Evolutionary conservation across 2,888 invertebrate genomes (phyloP).

Genomic region (Ganaspis brasiliensis): DNA sequence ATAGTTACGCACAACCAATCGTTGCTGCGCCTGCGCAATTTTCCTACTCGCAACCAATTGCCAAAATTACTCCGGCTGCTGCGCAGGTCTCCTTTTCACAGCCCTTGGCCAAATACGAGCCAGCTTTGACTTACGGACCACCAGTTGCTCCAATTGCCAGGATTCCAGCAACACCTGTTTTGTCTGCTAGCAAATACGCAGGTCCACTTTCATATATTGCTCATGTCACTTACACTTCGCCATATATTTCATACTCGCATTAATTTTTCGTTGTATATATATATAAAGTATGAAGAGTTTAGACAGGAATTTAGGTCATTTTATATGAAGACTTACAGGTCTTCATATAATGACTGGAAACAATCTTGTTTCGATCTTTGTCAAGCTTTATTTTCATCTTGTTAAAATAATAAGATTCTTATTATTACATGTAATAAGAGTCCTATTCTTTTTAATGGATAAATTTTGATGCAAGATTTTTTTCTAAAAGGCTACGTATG

Average conservation of each 20-base stretch:
- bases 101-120: constrained; percentile 16
- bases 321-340: too few species aligned
- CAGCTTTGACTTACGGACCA: constrained; percentile 59
- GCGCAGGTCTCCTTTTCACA: neutral
- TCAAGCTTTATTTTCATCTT: too few species aligned
- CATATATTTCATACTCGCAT: constrained; percentile 56
- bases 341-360: neutral
- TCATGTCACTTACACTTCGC: constrained; percentile 54
- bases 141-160: constrained; percentile 62
- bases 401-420: too few species aligned
- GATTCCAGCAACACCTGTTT: constrained; percentile 49
- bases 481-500: too few species aligned
- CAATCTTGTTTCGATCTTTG: too few species aligned
- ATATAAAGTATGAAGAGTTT: too few species aligned
- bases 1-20: constrained; percentile 51
- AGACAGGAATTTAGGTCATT: too few species aligned
- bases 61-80: constrained; percentile 51
- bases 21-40: constrained; percentile 15
- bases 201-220: constrained; percentile 57
- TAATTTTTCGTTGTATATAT: constrained; percentile 24
- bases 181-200: constrained; percentile 4
- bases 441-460: too few species aligned
- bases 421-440: too few species aligned
- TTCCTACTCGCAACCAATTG: constrained; percentile 13
- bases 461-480: too few species aligned